Evolutionary conservation across 2,113 vertebrate species (phyloP).

Genomic region (Prionailurus viverrinus): DNA sequence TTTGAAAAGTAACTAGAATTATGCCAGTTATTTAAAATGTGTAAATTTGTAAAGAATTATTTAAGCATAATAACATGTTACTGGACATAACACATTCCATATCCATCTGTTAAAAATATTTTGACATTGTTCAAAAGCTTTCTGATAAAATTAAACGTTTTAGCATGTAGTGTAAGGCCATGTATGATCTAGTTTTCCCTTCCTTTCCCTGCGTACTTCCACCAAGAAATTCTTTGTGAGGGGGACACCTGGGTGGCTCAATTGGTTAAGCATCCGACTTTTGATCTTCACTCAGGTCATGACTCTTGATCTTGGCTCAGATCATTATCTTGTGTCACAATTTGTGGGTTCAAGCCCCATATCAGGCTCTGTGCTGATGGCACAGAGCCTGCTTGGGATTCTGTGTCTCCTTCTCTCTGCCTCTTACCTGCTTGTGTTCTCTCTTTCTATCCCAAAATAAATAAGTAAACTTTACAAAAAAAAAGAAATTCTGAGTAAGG

Average conservation of each 20-base stretch:
- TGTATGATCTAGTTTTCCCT: neutral
- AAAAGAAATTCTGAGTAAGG: neutral
- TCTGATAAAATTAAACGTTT: neutral
- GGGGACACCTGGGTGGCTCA: too few relatives aligned
- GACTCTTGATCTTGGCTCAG: too few relatives aligned
- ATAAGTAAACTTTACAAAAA: too few relatives aligned
- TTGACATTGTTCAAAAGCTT: neutral
- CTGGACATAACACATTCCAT: neutral
- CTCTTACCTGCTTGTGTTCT: too few relatives aligned
- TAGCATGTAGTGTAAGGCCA: neutral
- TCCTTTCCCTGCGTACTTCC: neutral
- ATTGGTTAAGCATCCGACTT: too few relatives aligned
- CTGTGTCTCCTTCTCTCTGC: too few relatives aligned
- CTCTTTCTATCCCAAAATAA: too few relatives aligned
- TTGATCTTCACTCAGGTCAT: too few relatives aligned
- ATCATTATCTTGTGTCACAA: too few relatives aligned
- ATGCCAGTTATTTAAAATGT: neutral
- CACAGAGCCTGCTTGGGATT: too few relatives aligned
- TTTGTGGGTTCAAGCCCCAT: too few relatives aligned
- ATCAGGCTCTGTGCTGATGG: too few relatives aligned
- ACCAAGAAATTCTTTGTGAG: neutral
- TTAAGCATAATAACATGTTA: slow-evolving; percentile 26
- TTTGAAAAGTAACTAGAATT: neutral
- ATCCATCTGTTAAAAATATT: slow-evolving; percentile 17
- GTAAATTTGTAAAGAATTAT: neutral